These are phyloP conservation scores for Petrophora chlorosata DNA, from an alignment of 2,888 invertebrate species.

Conservation along the genomic window DNA sequence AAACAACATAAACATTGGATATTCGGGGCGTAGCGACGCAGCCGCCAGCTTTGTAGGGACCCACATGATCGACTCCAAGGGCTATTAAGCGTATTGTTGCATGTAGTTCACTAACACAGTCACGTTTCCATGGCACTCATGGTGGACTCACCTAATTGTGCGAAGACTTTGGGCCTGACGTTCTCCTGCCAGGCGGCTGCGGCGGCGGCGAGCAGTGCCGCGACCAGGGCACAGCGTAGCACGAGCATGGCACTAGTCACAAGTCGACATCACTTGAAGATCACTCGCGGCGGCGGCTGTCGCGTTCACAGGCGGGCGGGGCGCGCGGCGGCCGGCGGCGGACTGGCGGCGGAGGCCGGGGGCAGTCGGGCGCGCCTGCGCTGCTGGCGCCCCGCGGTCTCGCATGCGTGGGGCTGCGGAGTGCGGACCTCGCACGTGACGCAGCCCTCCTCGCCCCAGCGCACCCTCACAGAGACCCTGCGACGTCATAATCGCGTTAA, in stretches of 20 bases:
- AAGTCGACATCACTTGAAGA: constrained; percentile 78
- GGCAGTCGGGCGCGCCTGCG: constrained; percentile 68
- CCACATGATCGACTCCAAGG: constrained; percentile 52
- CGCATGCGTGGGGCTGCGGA: constrained; percentile 83
- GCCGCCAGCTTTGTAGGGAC: constrained; percentile 51
- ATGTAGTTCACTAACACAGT: constrained; percentile 61
- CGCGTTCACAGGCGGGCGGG: constrained; percentile 46
- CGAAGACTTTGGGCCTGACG: constrained; percentile 95
- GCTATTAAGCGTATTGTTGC: constrained; percentile 66
- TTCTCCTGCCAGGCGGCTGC: constrained; percentile 94
- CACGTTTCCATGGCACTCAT: constrained; percentile 55
- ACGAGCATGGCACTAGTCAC: constrained; percentile 83
- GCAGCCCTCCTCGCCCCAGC: constrained; percentile 80
- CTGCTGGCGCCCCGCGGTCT: constrained; percentile 79
- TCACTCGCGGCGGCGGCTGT: constrained; percentile 67
- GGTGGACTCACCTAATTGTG: constrained; percentile 92
- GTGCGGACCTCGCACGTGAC: constrained; percentile 83
- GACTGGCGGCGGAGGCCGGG: constrained; percentile 79
- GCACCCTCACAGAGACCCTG: constrained; percentile 68
- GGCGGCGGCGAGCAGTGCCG: constrained; percentile 82
- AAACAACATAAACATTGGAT: constrained; percentile 72
- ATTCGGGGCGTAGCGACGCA: constrained; percentile 43
- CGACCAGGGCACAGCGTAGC: constrained; percentile 77
- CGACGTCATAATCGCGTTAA: constrained; percentile 81
- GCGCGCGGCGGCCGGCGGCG: constrained; percentile 81